A percentile compares a stretch with the other conserved stretches of the same genome.
Evolutionary conservation across 2,797 vertebrate genomes (phyloP).

Genomic region (Sorex maritimensis): DNA sequence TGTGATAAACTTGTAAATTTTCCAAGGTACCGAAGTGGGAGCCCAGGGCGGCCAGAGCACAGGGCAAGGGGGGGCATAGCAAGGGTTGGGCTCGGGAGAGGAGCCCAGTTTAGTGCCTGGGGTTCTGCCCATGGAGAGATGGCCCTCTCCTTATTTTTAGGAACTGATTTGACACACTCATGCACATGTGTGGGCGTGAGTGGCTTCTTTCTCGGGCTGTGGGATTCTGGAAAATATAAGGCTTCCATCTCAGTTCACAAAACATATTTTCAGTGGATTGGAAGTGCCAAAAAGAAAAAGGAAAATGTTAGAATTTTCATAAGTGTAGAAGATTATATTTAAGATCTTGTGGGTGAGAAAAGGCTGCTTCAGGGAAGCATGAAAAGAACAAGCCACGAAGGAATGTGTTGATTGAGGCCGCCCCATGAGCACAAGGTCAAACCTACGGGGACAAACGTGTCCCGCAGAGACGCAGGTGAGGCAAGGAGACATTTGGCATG

Average conservation of each 20-base stretch:
- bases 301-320: conserved; percentile 10
- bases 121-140: not conserved
- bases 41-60: not conserved
- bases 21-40: too few species aligned
- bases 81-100: not conserved
- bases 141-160: conserved; percentile 32
- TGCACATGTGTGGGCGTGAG: not conserved
- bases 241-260: conserved; percentile 9
- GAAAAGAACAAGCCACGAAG: conserved; percentile 8
- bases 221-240: not conserved
- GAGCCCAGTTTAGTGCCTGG: not conserved
- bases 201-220: not conserved
- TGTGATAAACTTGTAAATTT: too few species aligned
- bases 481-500: conserved; percentile 9
- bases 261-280: conserved; percentile 35
- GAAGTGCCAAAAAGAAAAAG: conserved; percentile 31
- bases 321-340: conserved; percentile 41
- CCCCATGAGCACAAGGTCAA: not conserved
- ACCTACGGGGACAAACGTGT: not conserved
- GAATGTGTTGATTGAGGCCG: conserved; percentile 33
- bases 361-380: not conserved
- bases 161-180: not conserved
- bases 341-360: conserved; percentile 15
- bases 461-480: not conserved
- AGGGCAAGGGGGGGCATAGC: not conserved